Evolutionary conservation across 2,888 invertebrate species (phyloP), one percentile per base, ranked within the genome.

Genomic region (Opisthograptis luteolata): DNA sequence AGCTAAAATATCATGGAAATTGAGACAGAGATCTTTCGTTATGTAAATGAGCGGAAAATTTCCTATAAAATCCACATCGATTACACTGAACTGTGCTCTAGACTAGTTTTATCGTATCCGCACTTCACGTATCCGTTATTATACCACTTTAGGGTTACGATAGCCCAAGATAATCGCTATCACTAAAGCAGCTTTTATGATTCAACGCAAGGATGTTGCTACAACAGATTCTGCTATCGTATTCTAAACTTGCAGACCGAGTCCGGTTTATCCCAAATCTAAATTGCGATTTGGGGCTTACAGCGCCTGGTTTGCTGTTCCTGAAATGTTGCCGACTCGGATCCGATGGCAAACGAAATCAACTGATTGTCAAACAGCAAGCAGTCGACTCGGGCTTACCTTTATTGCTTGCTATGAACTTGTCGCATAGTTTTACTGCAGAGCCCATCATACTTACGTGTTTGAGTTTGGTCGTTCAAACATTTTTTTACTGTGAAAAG

Each of bases 231-330:
- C 25, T 12, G 35, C 22, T 30, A 25, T 10, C 31, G 19, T 24
- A 19, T 36, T 31, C 35, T 30, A 12, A 43, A 37, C 27, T 30
- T 25, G 30, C 34, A 42, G 13, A 13, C 19, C 37, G 9, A 24
- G 19, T 14, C 8, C 25, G 35, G 40, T 35, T 14, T 30, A 22
- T 40, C 13, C 19, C 19, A 24, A 48, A 45, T 48, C 41, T 44
- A 36, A 51, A 51, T 48, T 44, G 47, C 41, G 22, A 37, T 47
- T 37, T 25, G 35, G 12, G 37, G 49, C 40, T 57, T 43, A 36
- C 44, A 22, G 25, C 19, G 9, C 30, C 28, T 40, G 36, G 34
- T n/a, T n/a, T 42, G 47, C 35, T 42, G 48, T 37, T 35, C 17
- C 30, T 22, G 12, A 35, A 17, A 34, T 22, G 46, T 44, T 45